Evolutionary conservation across 2,888 invertebrate species (phyloP), one percentile per base, ranked within the genome.

Genomic region (Hoplodrina ambigua): DNA sequence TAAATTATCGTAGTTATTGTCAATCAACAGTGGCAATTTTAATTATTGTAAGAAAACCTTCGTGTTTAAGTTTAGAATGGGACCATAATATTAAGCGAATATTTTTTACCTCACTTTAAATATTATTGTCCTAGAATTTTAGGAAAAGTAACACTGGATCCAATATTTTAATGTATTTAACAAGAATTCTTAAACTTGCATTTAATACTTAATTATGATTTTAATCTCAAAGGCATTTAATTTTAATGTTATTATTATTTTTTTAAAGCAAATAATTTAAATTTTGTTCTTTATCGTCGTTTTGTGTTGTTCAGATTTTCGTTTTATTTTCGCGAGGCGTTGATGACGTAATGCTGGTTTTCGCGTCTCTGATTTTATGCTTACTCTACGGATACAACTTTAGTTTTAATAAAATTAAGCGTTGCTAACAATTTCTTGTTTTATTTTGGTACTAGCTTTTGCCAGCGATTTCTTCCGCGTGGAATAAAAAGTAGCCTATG

Each of bases 371-470:
- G 20, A 52, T 65, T 74, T 58, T 67, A 63, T 69, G 68, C 74
- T 74, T 49, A 17, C 10, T 20, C 13, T 62, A 62, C 4, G 49
- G 55, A 69, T n/a, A 52, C 17, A 62, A 59, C 17, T 57, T 68
- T 46, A 62, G 57, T 72, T 82, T 74, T 17, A 82, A 75, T 80
- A 72, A 82, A 82, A 67, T 50, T 50, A 57, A 59, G 46, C 19
- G 15, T 78, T 78, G 70, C 52, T 78, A 63, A 78, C 19, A 49
- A 17, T 30, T 41, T 13, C 1, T 71, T 55, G 70, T 78, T 67
- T 78, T 0, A 68, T 69, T 72, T 63, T 30, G 20, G 15, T 49
- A 6, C n/a, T 33, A 33, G 33, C 33, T 11, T 8, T 15, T 44
- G 44, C 5, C 41, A 17, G 17, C 33, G 7, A 33, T 5, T 33